Evolutionary conservation across 2,888 invertebrate genomes (phyloP).

Genomic region (Callyntrura sp.): DNA sequence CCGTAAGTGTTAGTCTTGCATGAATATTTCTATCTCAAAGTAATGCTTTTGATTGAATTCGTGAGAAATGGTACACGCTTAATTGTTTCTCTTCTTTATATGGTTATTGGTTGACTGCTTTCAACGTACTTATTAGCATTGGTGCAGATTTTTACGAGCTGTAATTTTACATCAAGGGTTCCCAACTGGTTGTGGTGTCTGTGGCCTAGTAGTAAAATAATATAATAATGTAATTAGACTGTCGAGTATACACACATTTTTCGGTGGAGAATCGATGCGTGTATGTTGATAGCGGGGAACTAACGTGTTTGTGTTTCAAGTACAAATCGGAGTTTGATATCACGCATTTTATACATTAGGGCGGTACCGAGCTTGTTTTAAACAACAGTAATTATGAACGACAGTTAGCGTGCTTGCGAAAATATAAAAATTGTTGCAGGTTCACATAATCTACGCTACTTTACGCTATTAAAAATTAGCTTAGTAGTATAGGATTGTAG

Average conservation of each 20-base stretch:
- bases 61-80: conserved; percentile 47
- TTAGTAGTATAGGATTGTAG: neutral
- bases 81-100: conserved; percentile 48
- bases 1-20: neutral
- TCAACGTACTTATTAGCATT: neutral
- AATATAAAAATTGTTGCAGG: neutral
- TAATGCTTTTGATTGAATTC: conserved; percentile 58
- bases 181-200: neutral
- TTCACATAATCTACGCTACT: neutral
- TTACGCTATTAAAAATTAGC: neutral
- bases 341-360: conserved; percentile 70
- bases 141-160: conserved; percentile 1
- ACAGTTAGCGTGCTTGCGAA: neutral
- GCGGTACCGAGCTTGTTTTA: neutral
- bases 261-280: neutral
- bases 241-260: no score
- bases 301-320: neutral
- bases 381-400: neutral
- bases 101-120: conserved; percentile 18
- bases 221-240: no score
- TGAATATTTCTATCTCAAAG: neutral
- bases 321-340: neutral
- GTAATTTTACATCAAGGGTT: neutral
- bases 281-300: neutral
- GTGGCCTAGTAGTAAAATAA: neutral